These are phyloP conservation scores for Cryptophagus acutangulus DNA, from an alignment of 2,888 invertebrate species.

Conservation along the genomic window DNA sequence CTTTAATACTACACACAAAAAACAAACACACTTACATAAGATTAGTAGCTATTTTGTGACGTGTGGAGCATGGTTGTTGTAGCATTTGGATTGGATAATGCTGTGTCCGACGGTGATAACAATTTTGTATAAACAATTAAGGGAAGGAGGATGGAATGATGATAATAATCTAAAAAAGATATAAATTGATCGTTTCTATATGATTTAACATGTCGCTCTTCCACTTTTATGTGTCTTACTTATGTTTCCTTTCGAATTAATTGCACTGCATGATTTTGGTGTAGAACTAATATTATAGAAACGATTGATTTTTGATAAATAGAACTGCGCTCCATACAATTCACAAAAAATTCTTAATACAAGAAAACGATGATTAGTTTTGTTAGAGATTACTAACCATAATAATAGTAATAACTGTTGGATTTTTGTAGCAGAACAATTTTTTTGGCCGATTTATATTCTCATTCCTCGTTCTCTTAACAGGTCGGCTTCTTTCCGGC, in stretches of 20 bases:
- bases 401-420: conserved; percentile 7
- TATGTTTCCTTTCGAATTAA: too few species aligned
- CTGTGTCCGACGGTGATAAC: conserved; percentile 43
- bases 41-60: conserved; percentile 39
- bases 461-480: conserved; percentile 50
- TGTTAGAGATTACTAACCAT: conserved; percentile 15
- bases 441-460: conserved; percentile 19
- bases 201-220: too few species aligned
- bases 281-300: conserved; percentile 18
- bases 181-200: too few species aligned
- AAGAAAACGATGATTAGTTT: conserved; percentile 21
- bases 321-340: conserved; percentile 41
- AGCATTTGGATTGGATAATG: conserved; percentile 43
- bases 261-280: conserved; percentile 28
- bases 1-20: too few species aligned
- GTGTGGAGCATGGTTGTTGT: conserved; percentile 48
- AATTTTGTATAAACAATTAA: conserved; percentile 23
- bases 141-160: conserved; percentile 51
- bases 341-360: conserved; percentile 25
- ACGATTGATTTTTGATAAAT: conserved; percentile 30
- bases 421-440: conserved; percentile 13
- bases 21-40: too few species aligned
- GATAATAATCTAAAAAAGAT: too few species aligned
- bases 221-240: too few species aligned
- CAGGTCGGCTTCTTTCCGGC: conserved; percentile 95